Evolutionary conservation across 2,888 invertebrate genomes (phyloP), one percentile per base, ranked within the genome.

Genomic region (Macrophya alboannulata): DNA sequence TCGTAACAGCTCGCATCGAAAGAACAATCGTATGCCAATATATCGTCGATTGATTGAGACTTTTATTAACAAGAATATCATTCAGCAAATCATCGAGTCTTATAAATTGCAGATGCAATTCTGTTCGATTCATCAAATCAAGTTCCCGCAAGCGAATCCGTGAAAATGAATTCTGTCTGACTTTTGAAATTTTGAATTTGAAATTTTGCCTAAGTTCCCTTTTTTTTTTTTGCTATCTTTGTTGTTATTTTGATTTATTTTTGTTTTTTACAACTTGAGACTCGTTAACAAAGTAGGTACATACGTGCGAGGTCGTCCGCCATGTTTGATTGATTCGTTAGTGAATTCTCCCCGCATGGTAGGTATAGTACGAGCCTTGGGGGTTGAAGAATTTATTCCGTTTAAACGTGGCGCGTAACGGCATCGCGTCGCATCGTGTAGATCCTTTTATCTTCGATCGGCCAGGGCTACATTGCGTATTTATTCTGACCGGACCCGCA

Each of bases 361-460:
- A 10, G 72, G 9, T 9, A 6, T n/a, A 10, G n/a, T n/a, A n/a
- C n/a, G n/a, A n/a, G 15, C 9, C 48, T 4, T 48, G 31, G 10
- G 31, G 59, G n/a, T 62, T 59, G 17, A 15, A 25, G 21, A 62
- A 62, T 81, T 81, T 37, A 62, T 21, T 59, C 43, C 5, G 62
- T 25, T 31, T 43, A 21, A 81, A 81, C 65, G 68, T 45, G 31
- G 43, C 65, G 82, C 82, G 82, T 82, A 65, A 68, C 68, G 17
- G 83, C 68, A 48, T 68, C 45, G 17, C 17, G 40, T 31, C 9
- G 83, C 68, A 48, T 68, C 45, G 17, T 31, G 40, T 31, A 71
- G 37, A 83, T 83, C 65, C 68, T 45, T 65, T 83, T 83, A 83
- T 83, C 83, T 83, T 25, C 65, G 83, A 83, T 83, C 83, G 68